These are phyloP conservation scores for Thalassophryne amazonica DNA, from an alignment of 2,797 vertebrate species.

Conservation along the genomic window DNA sequence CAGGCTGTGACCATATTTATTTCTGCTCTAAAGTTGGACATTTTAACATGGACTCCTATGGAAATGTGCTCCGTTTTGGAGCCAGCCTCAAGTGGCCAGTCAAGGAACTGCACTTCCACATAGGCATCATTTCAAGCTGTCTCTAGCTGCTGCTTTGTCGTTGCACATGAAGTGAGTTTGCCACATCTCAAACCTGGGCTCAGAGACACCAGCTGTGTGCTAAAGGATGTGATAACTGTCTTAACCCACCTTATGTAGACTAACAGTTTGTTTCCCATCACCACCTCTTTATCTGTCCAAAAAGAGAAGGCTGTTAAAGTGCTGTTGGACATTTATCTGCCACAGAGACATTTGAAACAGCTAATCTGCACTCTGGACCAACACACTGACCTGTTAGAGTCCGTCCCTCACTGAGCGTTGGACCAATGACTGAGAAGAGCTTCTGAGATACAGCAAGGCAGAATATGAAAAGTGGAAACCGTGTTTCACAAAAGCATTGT, in stretches of 20 bases:
- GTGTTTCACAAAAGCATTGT: too few relatives aligned
- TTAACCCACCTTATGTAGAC: slow-evolving; percentile 92
- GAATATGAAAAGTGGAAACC: neutral
- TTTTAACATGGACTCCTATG: too few relatives aligned
- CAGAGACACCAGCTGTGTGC: too few relatives aligned
- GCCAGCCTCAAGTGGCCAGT: too few relatives aligned
- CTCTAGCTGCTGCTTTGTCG: too few relatives aligned
- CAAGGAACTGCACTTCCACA: too few relatives aligned
- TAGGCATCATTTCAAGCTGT: too few relatives aligned
- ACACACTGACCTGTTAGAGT: slow-evolving; percentile 83
- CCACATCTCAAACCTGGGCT: too few relatives aligned
- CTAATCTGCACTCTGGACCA: neutral
- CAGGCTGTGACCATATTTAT: too few relatives aligned
- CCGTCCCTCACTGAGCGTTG: slow-evolving; percentile 85
- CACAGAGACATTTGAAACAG: neutral
- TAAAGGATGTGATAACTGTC: neutral
- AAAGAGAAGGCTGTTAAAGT: neutral
- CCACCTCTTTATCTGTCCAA: slow-evolving; percentile 88
- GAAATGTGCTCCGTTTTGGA: too few relatives aligned
- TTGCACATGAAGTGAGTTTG: too few relatives aligned
- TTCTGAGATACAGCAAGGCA: slow-evolving; percentile 78
- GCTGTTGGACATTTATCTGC: neutral
- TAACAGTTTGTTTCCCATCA: slow-evolving; percentile 96
- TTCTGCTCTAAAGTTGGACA: too few relatives aligned
- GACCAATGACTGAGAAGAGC: slow-evolving; percentile 91